Base-by-base conservation (phyloP, 2,888 invertebrate genomes). In the Athalia cordata region DNA sequence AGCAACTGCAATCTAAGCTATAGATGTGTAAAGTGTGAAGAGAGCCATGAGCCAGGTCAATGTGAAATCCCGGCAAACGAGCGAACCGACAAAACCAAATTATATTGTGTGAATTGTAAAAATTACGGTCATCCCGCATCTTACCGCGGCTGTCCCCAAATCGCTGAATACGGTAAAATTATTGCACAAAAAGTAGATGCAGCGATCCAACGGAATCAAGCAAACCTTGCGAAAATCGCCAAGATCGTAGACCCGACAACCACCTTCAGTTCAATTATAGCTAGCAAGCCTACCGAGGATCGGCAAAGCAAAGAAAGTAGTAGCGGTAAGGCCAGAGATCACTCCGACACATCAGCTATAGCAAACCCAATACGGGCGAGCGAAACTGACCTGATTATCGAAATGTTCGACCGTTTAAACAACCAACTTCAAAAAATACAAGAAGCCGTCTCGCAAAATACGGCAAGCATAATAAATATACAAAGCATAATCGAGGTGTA, bases 11-110 rank as follows among this genome's bases (percentile, higher is more conserved):
- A 81, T 3, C n/a, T 82, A 9, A 11, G 29, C 0, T 80, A 80
- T 8, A 68, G 81, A 45, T 83, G 82, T 7, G 81, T 82, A 0
- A 83, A 82, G 76, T 82, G 82, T 8, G 29, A 29, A 29, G 29
- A 29, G 29, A 29, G 15, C 0, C 81, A 83, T 47, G 61, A 75
- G 0, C 81, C 82, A 0, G 80, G 81, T 0, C 61, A 79, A 1
- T 83, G 82, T 52, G 49, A 47, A n/a, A 6, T 79, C 7, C 57
- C 9, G 0, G 15, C 59, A 9, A 52, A 11, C 2, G 13, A 67
- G 4, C 43, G 8, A 3, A 6, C 8, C 43, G 65, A 52, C 8
- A 76, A 9, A 9, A n/a, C 67, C 1, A 15, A 76, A n/a, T 4
- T 78, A 6, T 80, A n/a, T 29, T 81, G 81, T n/a, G 47, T 79